A percentile compares a stretch with the other conserved stretches of the same genome.
phyloP scores from a whole-genome alignment of 2,113 vertebrate species.

The Microcebus tavaratra region DNA sequence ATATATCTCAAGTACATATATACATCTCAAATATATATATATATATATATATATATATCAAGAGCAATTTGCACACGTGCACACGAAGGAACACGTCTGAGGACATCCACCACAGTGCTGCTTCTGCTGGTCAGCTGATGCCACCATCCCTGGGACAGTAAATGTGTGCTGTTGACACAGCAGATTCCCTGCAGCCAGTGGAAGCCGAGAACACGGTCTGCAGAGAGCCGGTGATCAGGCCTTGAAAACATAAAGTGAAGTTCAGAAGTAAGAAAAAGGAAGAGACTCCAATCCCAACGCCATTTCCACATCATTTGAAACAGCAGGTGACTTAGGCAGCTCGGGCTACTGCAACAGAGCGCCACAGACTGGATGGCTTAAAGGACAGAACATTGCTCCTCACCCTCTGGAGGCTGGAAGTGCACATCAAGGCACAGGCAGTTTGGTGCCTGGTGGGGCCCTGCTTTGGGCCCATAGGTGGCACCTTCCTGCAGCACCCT shows the following conservation, averaged over 20 bases:
- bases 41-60: too few species aligned
- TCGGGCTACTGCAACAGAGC: neutral
- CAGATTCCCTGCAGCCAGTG: neutral
- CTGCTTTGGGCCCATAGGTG: neutral
- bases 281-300: neutral
- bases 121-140: too few species aligned
- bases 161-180: neutral
- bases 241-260: neutral
- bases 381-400: neutral
- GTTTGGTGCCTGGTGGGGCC: neutral
- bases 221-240: neutral
- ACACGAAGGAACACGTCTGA: neutral
- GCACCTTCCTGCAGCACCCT: neutral
- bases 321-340: neutral
- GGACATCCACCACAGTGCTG: neutral
- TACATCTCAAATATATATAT: too few species aligned
- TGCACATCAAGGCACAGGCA: neutral
- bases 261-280: neutral
- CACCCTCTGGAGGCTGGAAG: neutral
- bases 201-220: neutral
- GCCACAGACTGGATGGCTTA: neutral
- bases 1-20: too few species aligned
- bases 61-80: neutral
- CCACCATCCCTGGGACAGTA: neutral
- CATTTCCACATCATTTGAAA: neutral